Evolutionary conservation across 2,797 vertebrate species (phyloP), one percentile per base, ranked within the genome.

Genomic region (Halcyon badia): DNA sequence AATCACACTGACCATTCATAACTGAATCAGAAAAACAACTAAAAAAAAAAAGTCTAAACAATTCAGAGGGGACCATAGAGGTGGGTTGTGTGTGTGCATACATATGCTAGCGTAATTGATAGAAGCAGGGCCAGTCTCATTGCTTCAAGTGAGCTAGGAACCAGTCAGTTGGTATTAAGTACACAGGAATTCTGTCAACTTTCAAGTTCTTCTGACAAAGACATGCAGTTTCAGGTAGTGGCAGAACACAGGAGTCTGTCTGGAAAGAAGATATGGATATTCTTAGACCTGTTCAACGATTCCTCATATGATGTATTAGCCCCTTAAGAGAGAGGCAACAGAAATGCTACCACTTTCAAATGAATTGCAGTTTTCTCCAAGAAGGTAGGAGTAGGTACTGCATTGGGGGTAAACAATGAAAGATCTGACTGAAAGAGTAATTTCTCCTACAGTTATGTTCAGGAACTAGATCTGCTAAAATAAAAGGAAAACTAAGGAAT

Each of bases 1-100:
- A 49, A 75, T 30, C 10, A 42, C 18, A 41, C 2, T 51, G 33
- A 56, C 3, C 37, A 79, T 28, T 16, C 21, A 54, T 4, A 31
- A 60, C 17, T 4, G 26, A 52, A 37, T 17, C 22, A 83, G 51
- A n/a, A 77, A 72, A 76, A 6, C 28, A 56, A 33, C 4, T 1
- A 31, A n/a, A 44, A 33, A 11, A 11, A 61, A 31, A 58, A 70
- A 13, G 18, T 19, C 44, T 44, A 18, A 79, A 22, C 5, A 11
- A 3, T 1, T 1, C 3, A 2, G 20, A 1, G 7, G 22, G 17
- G 1, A 4, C 5, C 13, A 8, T 0, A 5, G 37, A 35, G 22
- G 6, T 16, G 12, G 3, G 21, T 14, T 86, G 2, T 4, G 1
- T 0, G 7, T 20, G 35, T 14, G 10, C 12, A 41, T 58, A 54